Percentiles rank a stretch among this genome's conserved stretches.
phyloP scores from a whole-genome alignment of 2,113 vertebrate species.

The Laticauda laticaudata region DNA sequence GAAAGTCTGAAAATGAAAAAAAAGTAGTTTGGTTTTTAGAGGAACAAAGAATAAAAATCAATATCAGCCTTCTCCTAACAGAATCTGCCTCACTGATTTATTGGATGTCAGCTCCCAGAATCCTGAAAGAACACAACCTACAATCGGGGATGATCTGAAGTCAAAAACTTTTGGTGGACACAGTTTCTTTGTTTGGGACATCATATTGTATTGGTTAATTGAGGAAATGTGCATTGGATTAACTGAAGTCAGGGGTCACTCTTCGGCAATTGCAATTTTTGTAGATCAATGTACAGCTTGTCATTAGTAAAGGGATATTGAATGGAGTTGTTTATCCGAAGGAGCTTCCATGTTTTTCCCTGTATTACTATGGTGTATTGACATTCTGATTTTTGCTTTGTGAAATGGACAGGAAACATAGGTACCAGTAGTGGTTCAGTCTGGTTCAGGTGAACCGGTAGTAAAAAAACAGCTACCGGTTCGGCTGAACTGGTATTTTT shows the following conservation, averaged over 20 bases:
- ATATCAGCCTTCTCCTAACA: not conserved
- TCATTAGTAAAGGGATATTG: not conserved
- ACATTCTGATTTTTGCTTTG: not conserved
- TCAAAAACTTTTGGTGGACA: not conserved
- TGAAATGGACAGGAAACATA: not conserved
- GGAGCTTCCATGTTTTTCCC: not conserved
- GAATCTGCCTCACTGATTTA: not conserved
- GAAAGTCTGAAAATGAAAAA: not conserved
- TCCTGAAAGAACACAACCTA: not conserved
- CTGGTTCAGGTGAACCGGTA: too few species aligned
- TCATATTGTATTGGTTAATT: not conserved
- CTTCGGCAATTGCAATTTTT: not conserved
- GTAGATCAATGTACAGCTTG: not conserved
- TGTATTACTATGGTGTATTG: not conserved
- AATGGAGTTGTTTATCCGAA: not conserved
- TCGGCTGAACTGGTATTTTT: too few species aligned
- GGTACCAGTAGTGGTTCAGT: too few species aligned
- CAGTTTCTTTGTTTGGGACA: not conserved
- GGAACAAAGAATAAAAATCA: not conserved
- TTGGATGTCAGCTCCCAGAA: not conserved
- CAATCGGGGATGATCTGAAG: not conserved
- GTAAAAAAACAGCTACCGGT: too few species aligned
- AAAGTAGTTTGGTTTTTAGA: not conserved
- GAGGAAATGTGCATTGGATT: not conserved
- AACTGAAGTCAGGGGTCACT: not conserved